Evolutionary conservation across 2,888 invertebrate genomes (phyloP), one percentile per base, ranked within the genome.

Genomic region (Cryptocheilus praepositus): DNA sequence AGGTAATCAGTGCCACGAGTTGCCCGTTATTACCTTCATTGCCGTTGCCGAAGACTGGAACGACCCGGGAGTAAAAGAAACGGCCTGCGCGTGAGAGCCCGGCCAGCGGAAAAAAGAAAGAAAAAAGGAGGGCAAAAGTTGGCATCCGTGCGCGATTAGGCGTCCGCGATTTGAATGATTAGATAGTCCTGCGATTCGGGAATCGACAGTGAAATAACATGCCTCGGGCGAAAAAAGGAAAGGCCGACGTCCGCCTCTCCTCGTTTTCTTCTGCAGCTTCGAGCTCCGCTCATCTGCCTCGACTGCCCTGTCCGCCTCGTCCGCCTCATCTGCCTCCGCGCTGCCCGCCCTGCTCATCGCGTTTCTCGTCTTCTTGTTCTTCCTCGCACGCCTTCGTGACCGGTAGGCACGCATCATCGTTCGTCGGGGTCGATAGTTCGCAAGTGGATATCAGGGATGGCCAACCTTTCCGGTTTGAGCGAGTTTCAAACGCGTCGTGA

Each of bases 131-230:
- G 44, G 11, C 13, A 36, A 36, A 36, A 36, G 11, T 36, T 36
- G 36, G 36, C 36, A 36, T 36, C 36, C 45, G 66, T 65, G 72
- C 77, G 74, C 71, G 62, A 22, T 22, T 55, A 57, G 59, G 61
- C 68, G 71, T 61, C 68, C 67, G 77, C 81, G 82, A 86, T 86
- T 85, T 84, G 83, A 84, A 83, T 86, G 86, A 86, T 87, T 86
- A 85, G 83, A 79, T 73, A 63, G 78, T 74, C 70, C 71, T 74
- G 73, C 71, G 80, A 83, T 81, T 82, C 76, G 77, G 79, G 73
- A 75, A 81, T 79, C 79, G 46, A 52, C 60, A 36, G 68, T 70
- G 70, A 84, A 86, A 86, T 86, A 84, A 86, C 82, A 85, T 84
- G 81, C 81, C 81, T 79, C 67, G 71, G 73, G 61, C 52, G 49